These are phyloP conservation scores for Microctonus brassicae DNA, from an alignment of 2,888 invertebrate genomes.

Conservation along the genomic window DNA sequence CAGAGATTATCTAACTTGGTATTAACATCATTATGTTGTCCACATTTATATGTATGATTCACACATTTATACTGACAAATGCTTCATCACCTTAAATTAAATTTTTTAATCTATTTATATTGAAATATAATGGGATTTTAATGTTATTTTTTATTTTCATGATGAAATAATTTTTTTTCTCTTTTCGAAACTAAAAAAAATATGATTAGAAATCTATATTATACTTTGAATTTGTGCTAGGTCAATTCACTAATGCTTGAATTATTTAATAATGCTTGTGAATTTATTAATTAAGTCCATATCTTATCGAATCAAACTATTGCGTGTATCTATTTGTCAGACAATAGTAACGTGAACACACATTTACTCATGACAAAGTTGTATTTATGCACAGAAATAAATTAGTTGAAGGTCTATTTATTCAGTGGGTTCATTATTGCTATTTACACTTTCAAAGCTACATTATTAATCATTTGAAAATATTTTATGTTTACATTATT, in stretches of 20 bases:
- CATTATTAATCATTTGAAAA: too few relatives aligned
- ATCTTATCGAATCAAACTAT: not conserved
- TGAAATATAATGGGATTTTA: not conserved
- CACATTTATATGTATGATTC: not conserved
- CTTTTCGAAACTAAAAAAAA: not conserved
- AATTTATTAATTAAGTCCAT: not conserved
- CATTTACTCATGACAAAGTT: not conserved
- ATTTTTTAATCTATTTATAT: not conserved
- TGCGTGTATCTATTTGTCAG: not conserved
- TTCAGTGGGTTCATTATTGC: not conserved
- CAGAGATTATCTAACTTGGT: not conserved
- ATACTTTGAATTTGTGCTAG: not conserved
- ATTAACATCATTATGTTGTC: not conserved
- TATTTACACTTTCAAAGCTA: not conserved
- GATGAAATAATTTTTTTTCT: not conserved
- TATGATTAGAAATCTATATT: not conserved
- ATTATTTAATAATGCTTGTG: not conserved
- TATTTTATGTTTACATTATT: too few relatives aligned
- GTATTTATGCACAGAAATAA: too few relatives aligned
- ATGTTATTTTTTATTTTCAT: not conserved
- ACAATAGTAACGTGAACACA: not conserved
- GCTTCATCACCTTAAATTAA: not conserved
- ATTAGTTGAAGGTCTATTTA: not conserved
- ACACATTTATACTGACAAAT: not conserved
- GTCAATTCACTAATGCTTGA: not conserved